Base-by-base conservation (phyloP, 2,113 vertebrate genomes). In the Eudyptes chrysolophus region DNA sequence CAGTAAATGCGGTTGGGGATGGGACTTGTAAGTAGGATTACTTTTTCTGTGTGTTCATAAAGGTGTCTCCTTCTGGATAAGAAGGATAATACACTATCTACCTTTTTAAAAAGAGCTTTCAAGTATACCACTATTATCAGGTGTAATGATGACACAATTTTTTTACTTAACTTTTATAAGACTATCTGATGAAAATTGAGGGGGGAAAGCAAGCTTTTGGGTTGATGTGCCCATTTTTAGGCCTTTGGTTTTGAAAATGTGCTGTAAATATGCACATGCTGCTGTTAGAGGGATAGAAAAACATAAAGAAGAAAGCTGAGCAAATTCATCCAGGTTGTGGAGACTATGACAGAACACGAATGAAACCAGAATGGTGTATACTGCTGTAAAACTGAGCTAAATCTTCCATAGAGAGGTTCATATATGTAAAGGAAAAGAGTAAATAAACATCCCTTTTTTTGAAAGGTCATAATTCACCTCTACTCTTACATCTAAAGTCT, bases 101-200 rank as follows among this genome's bases (percentile, higher is more conserved):
- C 8, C 7, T 77, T 71, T 42, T 36, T 2, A 9, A 32, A 42
- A 71, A 54, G 7, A 44, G 10, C 42, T 79, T 89, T 49, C 34
- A 52, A 3, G 57, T 36, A 30, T 6, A 6, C 1, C 51, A 18
- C 32, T 54, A 0, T 40, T 27, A 21, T 5, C 26, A 49, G 16
- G 4, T 57, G 42, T 71, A 26, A 55, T 7, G 6, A 48, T 40
- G 21, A 9, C 70, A 27, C 9, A 34, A 3, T 42, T 20, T 34
- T 30, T 42, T 79, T 49, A 26, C 34, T 57, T 55, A 26, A 14
- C 16, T 58, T 75, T 18, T 27, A 11, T 21, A 62, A 57, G 29
- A 38, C 2, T 51, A 15, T 42, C 16, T 34, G 44, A 27, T 86
- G 30, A 82, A 82, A 82, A 83, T 3, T 69, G 9, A 68, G 16